These are phyloP conservation scores for Oreochromis niloticus DNA, from an alignment of 2,113 vertebrate species.

Conservation along the genomic window DNA sequence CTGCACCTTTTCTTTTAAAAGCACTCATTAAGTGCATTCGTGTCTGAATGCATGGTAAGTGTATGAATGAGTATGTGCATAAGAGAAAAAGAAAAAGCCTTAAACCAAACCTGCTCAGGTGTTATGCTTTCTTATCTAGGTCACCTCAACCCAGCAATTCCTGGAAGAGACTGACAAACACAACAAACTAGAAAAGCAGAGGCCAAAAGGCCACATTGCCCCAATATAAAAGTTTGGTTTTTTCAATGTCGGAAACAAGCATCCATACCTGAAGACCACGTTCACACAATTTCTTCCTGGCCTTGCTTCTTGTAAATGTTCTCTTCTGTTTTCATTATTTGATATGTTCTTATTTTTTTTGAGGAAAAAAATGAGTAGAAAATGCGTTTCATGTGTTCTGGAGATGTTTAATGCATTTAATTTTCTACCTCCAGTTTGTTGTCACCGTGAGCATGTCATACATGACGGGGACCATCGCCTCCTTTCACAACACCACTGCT, in stretches of 20 bases:
- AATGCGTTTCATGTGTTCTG: not conserved
- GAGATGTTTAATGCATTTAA: not conserved
- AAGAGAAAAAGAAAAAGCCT: not conserved
- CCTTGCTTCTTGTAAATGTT: not conserved
- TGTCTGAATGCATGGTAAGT: not conserved
- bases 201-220: not conserved
- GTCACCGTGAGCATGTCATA: slow-evolving; percentile 71
- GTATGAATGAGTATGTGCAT: not conserved
- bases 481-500: slow-evolving; percentile 60
- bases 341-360: not conserved
- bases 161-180: not conserved
- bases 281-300: not conserved
- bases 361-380: not conserved
- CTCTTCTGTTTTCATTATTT: fast-evolving
- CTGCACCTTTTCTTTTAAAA: not conserved
- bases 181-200: not conserved
- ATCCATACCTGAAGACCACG: not conserved
- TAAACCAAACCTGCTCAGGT: not conserved
- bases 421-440: slow-evolving; percentile 31
- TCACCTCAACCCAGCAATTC: not conserved
- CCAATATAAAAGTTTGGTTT: not conserved
- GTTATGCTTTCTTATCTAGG: not conserved
- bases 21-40: not conserved
- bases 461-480: slow-evolving; percentile 70
- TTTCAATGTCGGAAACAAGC: not conserved